phyloP scores from a whole-genome alignment of 2,113 vertebrate genomes.

The Taurulus bubalis region DNA sequence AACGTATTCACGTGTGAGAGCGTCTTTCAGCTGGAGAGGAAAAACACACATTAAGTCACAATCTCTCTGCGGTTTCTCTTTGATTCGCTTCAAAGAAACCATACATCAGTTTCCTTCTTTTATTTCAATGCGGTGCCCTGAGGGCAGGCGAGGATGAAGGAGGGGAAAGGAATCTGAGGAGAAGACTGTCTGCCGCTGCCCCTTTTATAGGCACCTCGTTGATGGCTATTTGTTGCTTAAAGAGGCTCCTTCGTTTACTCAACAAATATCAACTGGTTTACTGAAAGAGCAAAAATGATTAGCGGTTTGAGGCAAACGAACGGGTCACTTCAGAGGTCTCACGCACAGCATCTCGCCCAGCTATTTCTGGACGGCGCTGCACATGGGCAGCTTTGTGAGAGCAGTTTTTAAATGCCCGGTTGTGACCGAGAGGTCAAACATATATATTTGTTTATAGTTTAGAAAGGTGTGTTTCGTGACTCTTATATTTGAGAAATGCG shows the following conservation, averaged over 20 bases:
- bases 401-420: constrained; percentile 18
- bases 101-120: constrained; percentile 64
- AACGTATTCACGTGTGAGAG: constrained; percentile 36
- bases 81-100: constrained; percentile 71
- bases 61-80: constrained; percentile 67
- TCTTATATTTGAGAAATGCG: constrained; percentile 7
- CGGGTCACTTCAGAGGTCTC: constrained; percentile 26
- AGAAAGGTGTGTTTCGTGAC: not conserved
- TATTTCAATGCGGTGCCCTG: constrained; percentile 43
- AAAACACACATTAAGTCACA: constrained; percentile 53
- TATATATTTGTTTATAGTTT: constrained; percentile 6
- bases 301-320: constrained; percentile 43
- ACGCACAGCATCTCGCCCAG: constrained; percentile 9
- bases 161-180: constrained; percentile 50
- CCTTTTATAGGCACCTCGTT: constrained; percentile 44
- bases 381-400: constrained; percentile 41
- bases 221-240: constrained; percentile 54
- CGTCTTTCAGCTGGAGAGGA: constrained; percentile 39
- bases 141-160: constrained; percentile 57
- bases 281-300: constrained; percentile 56
- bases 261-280: constrained; percentile 62
- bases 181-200: constrained; percentile 36
- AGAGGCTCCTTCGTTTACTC: constrained; percentile 56
- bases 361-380: constrained; percentile 48
- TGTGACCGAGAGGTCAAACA: constrained; percentile 30